Percentiles rank a stretch among this genome's conserved stretches.
phyloP scores from a whole-genome alignment of 2,113 vertebrate species.

The Axis porcinus region DNA sequence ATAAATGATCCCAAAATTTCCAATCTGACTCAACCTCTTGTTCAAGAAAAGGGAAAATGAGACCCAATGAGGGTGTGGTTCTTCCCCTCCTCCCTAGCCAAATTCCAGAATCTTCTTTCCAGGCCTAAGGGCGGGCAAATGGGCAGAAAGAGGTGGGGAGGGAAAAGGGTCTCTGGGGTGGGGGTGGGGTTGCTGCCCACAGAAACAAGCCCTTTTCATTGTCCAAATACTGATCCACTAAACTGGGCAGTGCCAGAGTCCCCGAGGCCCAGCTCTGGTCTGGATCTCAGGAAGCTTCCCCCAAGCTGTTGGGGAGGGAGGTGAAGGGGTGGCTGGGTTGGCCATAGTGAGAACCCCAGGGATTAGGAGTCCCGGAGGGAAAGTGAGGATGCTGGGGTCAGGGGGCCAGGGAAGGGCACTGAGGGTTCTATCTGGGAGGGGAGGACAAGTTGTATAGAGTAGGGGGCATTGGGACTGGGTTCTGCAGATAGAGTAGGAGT shows the following conservation, averaged over 20 bases:
- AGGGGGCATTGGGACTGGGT: neutral
- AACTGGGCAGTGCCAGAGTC: accelerated
- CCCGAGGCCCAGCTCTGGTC: no score
- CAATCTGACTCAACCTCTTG: neutral
- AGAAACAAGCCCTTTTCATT: neutral
- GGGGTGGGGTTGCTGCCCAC: accelerated
- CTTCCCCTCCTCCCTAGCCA: no score
- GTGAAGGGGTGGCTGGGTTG: neutral
- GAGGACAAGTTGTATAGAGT: neutral
- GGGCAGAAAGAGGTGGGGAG: accelerated
- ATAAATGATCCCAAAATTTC: neutral
- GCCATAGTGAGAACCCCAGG: neutral
- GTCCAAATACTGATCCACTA: neutral
- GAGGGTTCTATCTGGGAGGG: neutral
- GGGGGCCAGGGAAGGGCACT: neutral
- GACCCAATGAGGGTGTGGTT: neutral
- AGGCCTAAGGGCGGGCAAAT: neutral
- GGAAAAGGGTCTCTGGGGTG: neutral
- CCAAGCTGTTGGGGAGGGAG: neutral
- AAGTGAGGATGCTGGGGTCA: neutral
- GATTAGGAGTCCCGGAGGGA: no score
- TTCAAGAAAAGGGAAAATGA: neutral
- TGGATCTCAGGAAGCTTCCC: neutral
- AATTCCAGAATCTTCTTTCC: neutral
- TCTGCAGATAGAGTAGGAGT: neutral